These are phyloP conservation scores for Struthio camelus DNA, from an alignment of 2,113 vertebrate species.

Conservation along the genomic window DNA sequence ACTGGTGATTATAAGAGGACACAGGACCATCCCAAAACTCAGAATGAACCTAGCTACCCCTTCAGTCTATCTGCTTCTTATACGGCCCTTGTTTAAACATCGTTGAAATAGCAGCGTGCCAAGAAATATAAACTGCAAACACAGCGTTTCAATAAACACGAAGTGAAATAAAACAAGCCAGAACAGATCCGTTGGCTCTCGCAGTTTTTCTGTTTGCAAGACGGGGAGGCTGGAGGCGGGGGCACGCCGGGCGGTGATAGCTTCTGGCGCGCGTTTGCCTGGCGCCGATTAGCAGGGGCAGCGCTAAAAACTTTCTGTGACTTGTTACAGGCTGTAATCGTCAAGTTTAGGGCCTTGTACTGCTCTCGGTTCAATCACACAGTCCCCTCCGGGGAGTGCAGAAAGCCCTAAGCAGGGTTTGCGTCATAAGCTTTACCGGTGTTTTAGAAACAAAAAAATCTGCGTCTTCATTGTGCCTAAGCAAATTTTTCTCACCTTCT, in stretches of 20 bases:
- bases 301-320: constrained; percentile 24
- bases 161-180: constrained; percentile 56
- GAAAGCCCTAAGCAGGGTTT: not conserved
- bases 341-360: constrained; percentile 5
- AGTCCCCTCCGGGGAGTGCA: not conserved
- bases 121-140: constrained; percentile 56
- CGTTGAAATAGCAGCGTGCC: not conserved
- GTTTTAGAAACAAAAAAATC: constrained; percentile 12
- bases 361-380: not conserved
- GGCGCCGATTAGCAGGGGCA: not conserved
- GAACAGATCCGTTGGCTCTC: constrained; percentile 43
- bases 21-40: not conserved
- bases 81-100: constrained; percentile 24
- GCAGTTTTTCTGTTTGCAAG: constrained; percentile 29
- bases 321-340: constrained; percentile 14
- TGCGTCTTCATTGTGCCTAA: not conserved
- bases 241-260: not conserved
- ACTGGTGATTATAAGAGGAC: not conserved
- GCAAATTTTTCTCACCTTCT: not conserved
- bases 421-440: not conserved
- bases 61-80: not conserved
- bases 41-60: not conserved
- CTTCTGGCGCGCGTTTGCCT: constrained; percentile 36
- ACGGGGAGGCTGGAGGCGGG: not conserved
- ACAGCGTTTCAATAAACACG: constrained; percentile 53